phyloP scores from a whole-genome alignment of 2,888 invertebrate species.

The Ophion ellenae region DNA sequence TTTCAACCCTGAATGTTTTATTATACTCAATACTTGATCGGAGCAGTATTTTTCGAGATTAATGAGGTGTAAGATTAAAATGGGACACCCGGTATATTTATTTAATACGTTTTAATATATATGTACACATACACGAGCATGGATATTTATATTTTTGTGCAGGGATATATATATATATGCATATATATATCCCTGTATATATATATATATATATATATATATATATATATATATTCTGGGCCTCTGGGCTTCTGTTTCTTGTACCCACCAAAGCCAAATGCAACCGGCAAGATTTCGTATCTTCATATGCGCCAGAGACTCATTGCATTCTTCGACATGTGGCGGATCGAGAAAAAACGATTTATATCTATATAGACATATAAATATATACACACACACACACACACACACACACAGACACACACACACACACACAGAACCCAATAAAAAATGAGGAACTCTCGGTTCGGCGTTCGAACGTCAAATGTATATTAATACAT shows the following conservation, averaged over 20 bases:
- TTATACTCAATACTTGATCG: too few species aligned
- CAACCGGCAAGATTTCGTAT: constrained; percentile 63
- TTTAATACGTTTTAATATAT: too few species aligned
- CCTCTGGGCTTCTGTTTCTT: constrained; percentile 55
- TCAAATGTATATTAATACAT: too few species aligned
- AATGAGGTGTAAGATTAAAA: too few species aligned
- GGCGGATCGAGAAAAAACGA: constrained; percentile 3
- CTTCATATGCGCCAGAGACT: constrained; percentile 38
- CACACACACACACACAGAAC: background rate
- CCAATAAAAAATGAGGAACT: constrained; percentile 28
- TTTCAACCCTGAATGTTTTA: too few species aligned
- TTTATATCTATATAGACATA: background rate
- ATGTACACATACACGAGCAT: too few species aligned
- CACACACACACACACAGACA: background rate
- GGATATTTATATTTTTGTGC: constrained; percentile 26
- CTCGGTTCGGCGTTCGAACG: constrained; percentile 14
- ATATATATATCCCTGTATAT: constrained; percentile 8
- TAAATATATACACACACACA: background rate
- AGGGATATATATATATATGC: background rate
- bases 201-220: background rate
- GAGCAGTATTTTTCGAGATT: too few species aligned
- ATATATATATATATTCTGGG: background rate
- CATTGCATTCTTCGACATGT: constrained; percentile 24
- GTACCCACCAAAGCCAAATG: constrained; percentile 26
- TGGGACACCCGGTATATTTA: too few species aligned